Conservation (phyloP, 2,113 vertebrate species). For the Cacatua alba region DNA sequence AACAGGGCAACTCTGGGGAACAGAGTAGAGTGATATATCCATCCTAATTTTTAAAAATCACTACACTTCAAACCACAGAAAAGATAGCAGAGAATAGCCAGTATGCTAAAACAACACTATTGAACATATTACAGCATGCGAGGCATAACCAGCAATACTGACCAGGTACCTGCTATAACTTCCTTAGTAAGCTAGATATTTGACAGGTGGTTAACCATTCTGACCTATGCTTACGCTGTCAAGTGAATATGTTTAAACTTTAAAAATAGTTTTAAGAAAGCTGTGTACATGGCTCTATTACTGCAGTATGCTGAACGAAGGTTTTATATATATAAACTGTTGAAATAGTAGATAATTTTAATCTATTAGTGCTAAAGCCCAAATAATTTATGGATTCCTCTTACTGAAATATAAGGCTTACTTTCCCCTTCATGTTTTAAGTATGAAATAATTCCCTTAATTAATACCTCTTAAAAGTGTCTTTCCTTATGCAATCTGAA, state of each 20-base stretch:
- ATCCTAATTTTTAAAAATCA: background rate
- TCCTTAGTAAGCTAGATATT: background rate
- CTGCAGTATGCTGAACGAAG: background rate
- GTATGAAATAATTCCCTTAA: conserved; percentile 5
- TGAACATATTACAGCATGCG: background rate
- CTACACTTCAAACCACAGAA: background rate
- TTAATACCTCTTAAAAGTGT: background rate
- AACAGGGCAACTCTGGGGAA: background rate
- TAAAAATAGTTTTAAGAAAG: background rate
- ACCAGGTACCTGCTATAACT: background rate
- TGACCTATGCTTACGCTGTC: background rate
- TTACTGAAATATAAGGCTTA: background rate
- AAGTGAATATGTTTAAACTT: background rate
- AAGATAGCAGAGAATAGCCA: background rate
- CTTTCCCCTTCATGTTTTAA: background rate
- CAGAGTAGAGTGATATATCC: background rate
- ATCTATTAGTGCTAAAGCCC: background rate
- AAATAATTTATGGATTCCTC: background rate
- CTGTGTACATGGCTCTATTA: background rate
- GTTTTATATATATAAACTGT: background rate
- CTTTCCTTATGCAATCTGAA: conserved; percentile 27
- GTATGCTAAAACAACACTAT: background rate
- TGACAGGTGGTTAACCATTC: background rate
- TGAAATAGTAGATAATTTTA: background rate
- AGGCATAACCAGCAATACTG: background rate